Conservation (phyloP, 1,140 invertebrate species). For the Diachasmimorpha longicaudata region DNA sequence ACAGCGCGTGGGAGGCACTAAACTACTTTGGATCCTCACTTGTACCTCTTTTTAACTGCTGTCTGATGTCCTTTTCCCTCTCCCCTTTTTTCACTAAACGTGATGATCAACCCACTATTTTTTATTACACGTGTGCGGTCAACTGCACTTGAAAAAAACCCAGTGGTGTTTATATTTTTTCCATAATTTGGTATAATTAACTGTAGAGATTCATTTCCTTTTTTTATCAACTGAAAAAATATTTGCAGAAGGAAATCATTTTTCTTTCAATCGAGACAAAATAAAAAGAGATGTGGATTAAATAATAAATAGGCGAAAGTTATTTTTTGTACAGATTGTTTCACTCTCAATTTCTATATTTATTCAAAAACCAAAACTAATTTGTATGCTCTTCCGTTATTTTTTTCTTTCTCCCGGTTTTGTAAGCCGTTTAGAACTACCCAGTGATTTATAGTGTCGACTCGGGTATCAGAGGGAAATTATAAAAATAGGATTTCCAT, state of each 20-base stretch:
- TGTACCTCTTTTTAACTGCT: conserved; percentile 20
- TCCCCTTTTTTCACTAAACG: background rate
- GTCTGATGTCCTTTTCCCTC: background rate
- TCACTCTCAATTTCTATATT: background rate
- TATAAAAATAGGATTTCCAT: background rate
- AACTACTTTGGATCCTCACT: conserved; percentile 41
- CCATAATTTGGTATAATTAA: no score
- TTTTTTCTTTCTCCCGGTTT: background rate
- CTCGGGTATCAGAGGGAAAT: background rate
- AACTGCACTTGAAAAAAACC: no score
- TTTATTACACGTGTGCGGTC: background rate
- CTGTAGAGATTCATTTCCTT: no score
- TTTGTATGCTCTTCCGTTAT: background rate
- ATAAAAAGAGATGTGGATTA: no score
- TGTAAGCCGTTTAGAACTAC: background rate
- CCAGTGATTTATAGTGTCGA: background rate
- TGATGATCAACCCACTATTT: background rate
- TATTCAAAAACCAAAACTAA: background rate
- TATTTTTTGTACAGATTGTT: no score
- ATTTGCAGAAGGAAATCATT: no score
- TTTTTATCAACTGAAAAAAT: no score
- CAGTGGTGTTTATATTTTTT: no score
- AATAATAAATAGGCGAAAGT: no score
- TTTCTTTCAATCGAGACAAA: no score
- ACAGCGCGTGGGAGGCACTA: conserved; percentile 52